phyloP scores from a whole-genome alignment of 53 echinoderm and acorn worm genomes.

The Astropecten irregularis region DNA sequence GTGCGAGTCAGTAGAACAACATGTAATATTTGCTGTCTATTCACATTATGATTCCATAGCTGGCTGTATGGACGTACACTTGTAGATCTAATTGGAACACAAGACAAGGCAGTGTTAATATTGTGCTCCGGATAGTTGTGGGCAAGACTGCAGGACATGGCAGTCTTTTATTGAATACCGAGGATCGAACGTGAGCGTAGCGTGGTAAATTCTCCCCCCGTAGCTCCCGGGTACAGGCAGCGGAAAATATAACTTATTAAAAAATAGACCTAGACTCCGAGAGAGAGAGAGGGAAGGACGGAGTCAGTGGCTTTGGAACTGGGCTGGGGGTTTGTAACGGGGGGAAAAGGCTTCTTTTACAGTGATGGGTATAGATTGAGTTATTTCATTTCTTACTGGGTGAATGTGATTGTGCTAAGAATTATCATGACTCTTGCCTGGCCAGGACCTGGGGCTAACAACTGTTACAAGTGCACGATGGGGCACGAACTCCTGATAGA shows the following conservation, averaged over 20 bases:
- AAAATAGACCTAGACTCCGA: background rate
- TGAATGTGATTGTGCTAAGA: slow-evolving; percentile 15
- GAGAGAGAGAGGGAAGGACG: background rate
- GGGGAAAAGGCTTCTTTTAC: background rate
- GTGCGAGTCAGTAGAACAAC: slow-evolving; percentile 52
- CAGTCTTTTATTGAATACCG: slow-evolving; percentile 45
- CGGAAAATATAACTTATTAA: slow-evolving; percentile 37
- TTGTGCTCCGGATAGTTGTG: slow-evolving; percentile 32
- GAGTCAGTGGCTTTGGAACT: background rate
- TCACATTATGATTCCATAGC: slow-evolving; percentile 40
- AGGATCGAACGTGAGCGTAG: slow-evolving; percentile 47
- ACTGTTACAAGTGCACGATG: slow-evolving; percentile 32
- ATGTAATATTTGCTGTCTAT: slow-evolving; percentile 59
- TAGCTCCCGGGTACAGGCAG: slow-evolving; percentile 3
- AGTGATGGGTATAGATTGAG: background rate
- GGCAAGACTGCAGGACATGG: slow-evolving; percentile 21
- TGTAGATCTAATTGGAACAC: slow-evolving; percentile 57
- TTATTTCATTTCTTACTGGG: background rate
- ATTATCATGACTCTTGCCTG: background rate
- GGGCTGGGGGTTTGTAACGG: background rate
- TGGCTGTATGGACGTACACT: slow-evolving; percentile 10
- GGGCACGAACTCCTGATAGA: background rate
- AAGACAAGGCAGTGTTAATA: slow-evolving; percentile 43
- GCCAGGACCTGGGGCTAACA: background rate
- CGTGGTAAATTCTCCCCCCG: slow-evolving; percentile 34